phyloP scores from a whole-genome alignment of 2,113 vertebrate species.

The Mirza zaza region DNA sequence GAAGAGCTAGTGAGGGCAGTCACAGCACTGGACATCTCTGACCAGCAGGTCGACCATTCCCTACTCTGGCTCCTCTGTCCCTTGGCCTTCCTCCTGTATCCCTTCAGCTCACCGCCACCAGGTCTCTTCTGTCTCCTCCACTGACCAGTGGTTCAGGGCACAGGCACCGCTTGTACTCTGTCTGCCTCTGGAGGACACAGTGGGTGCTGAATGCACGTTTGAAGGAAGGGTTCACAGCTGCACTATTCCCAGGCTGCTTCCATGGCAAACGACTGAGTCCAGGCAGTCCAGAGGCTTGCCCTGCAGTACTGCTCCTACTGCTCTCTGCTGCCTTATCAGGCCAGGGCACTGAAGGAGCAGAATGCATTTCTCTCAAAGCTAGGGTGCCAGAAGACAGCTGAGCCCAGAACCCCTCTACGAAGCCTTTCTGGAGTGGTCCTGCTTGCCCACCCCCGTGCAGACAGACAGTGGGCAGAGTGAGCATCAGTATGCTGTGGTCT shows the following conservation, averaged over 20 bases:
- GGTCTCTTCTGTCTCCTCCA: neutral
- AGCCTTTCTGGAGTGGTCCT: neutral
- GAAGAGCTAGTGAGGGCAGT: neutral
- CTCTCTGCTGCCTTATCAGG: too few relatives aligned
- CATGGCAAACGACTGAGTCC: neutral
- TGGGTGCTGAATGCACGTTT: neutral
- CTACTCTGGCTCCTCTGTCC: neutral
- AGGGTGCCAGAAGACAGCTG: neutral
- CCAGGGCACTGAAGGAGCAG: neutral
- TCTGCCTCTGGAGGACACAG: neutral
- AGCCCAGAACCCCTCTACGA: neutral
- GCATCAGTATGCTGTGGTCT: neutral
- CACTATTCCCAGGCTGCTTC: neutral
- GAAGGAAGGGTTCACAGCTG: neutral
- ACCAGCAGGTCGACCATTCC: too few relatives aligned
- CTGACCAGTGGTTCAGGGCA: neutral
- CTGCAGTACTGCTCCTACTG: too few relatives aligned
- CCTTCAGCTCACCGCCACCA: neutral
- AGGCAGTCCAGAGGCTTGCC: neutral
- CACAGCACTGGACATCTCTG: accelerated
- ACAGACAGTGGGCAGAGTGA: neutral
- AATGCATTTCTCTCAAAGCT: neutral
- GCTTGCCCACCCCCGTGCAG: too few relatives aligned
- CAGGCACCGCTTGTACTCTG: neutral
- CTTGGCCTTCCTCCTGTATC: neutral